Conservation (phyloP, 2,797 vertebrate species). For the Pristis pectinata region DNA sequence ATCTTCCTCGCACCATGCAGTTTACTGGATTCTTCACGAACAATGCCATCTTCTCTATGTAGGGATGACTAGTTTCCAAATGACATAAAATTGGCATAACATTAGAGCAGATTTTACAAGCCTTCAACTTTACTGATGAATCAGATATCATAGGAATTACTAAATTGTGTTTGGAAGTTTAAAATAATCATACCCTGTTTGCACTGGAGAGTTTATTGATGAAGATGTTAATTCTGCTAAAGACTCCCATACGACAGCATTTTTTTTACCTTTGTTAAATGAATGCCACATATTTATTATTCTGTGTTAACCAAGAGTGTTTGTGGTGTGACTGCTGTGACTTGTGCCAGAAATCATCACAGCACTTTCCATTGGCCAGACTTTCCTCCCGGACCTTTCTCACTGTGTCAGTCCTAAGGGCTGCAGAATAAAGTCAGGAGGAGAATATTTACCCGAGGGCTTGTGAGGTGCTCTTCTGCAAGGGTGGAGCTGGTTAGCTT, state of each 20-base stretch:
- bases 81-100: not conserved
- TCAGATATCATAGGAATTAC: not conserved
- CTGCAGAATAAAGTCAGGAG: not conserved
- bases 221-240: not conserved
- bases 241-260: not conserved
- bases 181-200: not conserved
- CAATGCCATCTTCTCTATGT: too few species aligned
- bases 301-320: not conserved
- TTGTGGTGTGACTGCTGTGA: too few species aligned
- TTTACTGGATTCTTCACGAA: too few species aligned
- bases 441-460: not conserved
- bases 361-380: not conserved
- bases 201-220: not conserved
- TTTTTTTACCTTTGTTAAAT: not conserved
- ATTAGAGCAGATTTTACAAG: not conserved
- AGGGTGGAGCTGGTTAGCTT: not conserved
- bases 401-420: not conserved
- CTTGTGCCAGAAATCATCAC: too few species aligned
- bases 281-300: not conserved
- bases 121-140: not conserved
- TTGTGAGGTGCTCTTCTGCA: not conserved
- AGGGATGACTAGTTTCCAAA: not conserved
- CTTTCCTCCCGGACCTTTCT: not conserved
- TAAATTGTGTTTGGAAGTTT: not conserved
- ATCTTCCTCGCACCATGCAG: too few species aligned